Base-by-base conservation (phyloP, 2,888 invertebrate genomes). In the Luffia ferchaultella region DNA sequence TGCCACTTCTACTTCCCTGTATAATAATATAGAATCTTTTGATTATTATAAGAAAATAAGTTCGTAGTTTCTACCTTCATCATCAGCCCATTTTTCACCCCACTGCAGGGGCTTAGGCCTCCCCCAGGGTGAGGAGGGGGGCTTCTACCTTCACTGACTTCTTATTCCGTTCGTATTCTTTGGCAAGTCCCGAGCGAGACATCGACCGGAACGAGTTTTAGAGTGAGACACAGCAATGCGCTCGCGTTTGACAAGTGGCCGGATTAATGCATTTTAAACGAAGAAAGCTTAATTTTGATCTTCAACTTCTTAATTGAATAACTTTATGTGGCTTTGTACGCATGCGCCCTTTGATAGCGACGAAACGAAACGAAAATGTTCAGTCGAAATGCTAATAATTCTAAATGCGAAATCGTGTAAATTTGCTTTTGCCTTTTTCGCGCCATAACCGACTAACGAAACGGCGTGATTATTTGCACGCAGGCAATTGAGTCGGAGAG, bases 211-310 rank as follows among this genome's bases (percentile, higher is more conserved):
- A 80, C 80, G 67, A 68, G 82, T 80, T 80, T 79, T 71, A 71
- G 75, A 78, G 64, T 60, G 69, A 65, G 77, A 78, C 60, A 60
- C 59, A 62, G 56, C 57, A 64, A 57, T 65, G 72, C 72, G 70
- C 68, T 61, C 58, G 72, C 68, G 15, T 44, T 69, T 76, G 78
- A 76, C 82, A 79, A 77, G 80, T 79, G 78, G 75, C 76, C 74
- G 77, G 79, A 80, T 82, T 82, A 82, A 82, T 79, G 79, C 75
- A 78, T 79, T 80, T 82, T 79, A 79, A 83, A 80, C 74, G 77
- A 73, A 75, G 78, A 82, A 76, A 77, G 82, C 82, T 82, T 78
- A 80, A 82, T 83, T 80, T 73, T 73, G 74, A 71, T 73, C 66
- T 71, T 65, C 62, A 68, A 62, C 63, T 63, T 68, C 69, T 77